Evolutionary conservation across 1,140 invertebrate species (phyloP), one percentile per base, ranked within the genome.

Genomic region (Sminthurinus signatus): DNA sequence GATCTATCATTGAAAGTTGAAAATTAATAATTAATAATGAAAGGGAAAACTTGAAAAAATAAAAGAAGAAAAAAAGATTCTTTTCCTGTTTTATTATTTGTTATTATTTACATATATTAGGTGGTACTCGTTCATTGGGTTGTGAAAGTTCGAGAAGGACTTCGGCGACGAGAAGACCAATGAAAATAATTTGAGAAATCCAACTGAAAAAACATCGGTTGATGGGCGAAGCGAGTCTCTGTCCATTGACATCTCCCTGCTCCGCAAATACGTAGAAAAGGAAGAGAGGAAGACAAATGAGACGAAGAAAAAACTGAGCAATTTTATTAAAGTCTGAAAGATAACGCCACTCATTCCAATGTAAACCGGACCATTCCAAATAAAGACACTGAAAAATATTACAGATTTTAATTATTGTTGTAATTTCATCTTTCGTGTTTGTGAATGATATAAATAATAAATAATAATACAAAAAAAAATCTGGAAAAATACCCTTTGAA

Each of bases 311-410:
- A 32, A 54, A 28, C 14, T 54, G 23, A 10, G 5, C 4, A 8
- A 54, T 8, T 15, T 31, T 27, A 8, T 27, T 14, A 8, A 14
- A 10, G 5, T 8, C 19, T 8, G 51, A 10, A 8, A 54, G 27
- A 32, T 25, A 54, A 23, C 51, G 14, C 51, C 51, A 54, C 15
- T 54, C 51, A 15, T 5, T 5, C 51, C 51, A 54, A 25, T 54
- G 5, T 5, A 8, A 3, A 54, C 51, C 51, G 23, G 29, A 12
- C 51, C 51, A 54, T 54, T 28, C 5, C 23, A 17, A 23, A 54
- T 54, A 54, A 12, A 54, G 19, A 15, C 5, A 3, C 51, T 54
- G 23, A 10, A 23, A 54, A 54, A 28, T 25, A n/a, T n/a, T n/a
- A n/a, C n/a, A n/a, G n/a, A n/a, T n/a, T 12, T n/a, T n/a, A n/a